Conservation (phyloP, 2,113 vertebrate species). For the Engystomops pustulosus region DNA sequence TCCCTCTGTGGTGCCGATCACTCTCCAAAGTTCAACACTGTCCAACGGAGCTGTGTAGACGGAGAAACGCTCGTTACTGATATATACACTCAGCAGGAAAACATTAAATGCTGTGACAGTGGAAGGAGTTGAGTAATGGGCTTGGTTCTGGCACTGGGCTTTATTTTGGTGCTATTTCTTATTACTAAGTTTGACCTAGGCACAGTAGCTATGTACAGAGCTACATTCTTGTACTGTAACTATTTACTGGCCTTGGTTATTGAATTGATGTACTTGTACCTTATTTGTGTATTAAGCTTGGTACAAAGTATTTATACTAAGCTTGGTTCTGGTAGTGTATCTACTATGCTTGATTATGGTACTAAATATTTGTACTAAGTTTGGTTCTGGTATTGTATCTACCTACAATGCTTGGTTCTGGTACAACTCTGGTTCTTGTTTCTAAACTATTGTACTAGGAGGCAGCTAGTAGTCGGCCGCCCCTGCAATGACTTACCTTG, state of each 20-base stretch:
- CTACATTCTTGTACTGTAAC: background rate
- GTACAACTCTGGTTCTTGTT: too few relatives aligned
- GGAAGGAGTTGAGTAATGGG: too few relatives aligned
- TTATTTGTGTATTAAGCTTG: too few relatives aligned
- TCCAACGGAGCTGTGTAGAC: constrained; percentile 63
- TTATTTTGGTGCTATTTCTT: background rate
- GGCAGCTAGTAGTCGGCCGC: too few relatives aligned
- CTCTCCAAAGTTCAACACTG: constrained; percentile 74
- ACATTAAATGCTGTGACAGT: too few relatives aligned
- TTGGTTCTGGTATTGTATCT: background rate
- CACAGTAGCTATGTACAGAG: background rate
- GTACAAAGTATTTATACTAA: background rate
- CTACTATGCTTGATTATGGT: background rate
- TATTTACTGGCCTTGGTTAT: background rate
- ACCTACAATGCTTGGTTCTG: background rate
- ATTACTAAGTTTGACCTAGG: background rate
- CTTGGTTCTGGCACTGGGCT: too few relatives aligned
- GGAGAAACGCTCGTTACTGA: background rate
- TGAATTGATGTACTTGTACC: background rate
- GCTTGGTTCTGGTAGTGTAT: background rate
- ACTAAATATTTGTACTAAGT: background rate
- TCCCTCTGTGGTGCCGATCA: constrained; percentile 62
- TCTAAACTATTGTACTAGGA: too few relatives aligned
- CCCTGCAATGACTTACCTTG: too few relatives aligned
- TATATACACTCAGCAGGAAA: too few relatives aligned